Percentiles rank a stretch among this genome's conserved stretches.
Evolutionary conservation across 2,113 vertebrate genomes (phyloP).

Genomic region (Hippocampus guttulatus): DNA sequence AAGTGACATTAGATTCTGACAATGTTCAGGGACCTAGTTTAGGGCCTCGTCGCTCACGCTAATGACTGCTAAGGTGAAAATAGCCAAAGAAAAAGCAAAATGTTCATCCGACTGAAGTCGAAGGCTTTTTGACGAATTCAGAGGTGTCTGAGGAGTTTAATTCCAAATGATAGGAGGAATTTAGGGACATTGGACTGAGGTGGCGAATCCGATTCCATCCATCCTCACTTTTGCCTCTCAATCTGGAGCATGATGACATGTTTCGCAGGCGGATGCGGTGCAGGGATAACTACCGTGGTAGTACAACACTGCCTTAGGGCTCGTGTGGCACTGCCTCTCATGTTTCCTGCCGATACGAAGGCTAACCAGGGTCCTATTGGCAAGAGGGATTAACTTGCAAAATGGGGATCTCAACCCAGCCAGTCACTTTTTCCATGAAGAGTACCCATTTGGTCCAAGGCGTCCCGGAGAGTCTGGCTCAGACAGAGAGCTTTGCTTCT

Average conservation of each 20-base stretch:
- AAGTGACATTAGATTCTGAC: slow-evolving; percentile 72
- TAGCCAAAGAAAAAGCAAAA: no score
- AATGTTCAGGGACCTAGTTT: slow-evolving; percentile 65
- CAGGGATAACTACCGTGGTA: neutral
- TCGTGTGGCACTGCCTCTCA: slow-evolving; percentile 23
- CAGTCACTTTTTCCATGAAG: slow-evolving; percentile 76
- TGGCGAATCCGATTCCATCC: slow-evolving; percentile 6
- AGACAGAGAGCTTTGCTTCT: slow-evolving; percentile 66
- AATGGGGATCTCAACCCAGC: slow-evolving; percentile 70
- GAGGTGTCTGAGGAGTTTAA: no score
- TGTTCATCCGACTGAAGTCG: no score
- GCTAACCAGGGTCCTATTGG: slow-evolving; percentile 63
- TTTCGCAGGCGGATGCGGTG: slow-evolving; percentile 1
- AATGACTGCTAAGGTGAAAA: slow-evolving; percentile 30
- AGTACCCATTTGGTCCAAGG: slow-evolving; percentile 72
- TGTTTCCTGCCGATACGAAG: slow-evolving; percentile 49
- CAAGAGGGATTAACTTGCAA: slow-evolving; percentile 70
- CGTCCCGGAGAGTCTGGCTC: slow-evolving; percentile 72
- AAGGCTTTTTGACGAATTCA: no score
- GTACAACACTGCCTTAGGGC: slow-evolving; percentile 14
- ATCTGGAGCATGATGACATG: slow-evolving; percentile 11
- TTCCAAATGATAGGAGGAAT: no score
- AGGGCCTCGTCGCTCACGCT: slow-evolving; percentile 36
- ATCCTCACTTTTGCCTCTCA: neutral
- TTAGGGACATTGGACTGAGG: neutral